These are phyloP conservation scores for Pelvicachromis taeniatus DNA, from an alignment of 2,113 vertebrate genomes.

Conservation along the genomic window DNA sequence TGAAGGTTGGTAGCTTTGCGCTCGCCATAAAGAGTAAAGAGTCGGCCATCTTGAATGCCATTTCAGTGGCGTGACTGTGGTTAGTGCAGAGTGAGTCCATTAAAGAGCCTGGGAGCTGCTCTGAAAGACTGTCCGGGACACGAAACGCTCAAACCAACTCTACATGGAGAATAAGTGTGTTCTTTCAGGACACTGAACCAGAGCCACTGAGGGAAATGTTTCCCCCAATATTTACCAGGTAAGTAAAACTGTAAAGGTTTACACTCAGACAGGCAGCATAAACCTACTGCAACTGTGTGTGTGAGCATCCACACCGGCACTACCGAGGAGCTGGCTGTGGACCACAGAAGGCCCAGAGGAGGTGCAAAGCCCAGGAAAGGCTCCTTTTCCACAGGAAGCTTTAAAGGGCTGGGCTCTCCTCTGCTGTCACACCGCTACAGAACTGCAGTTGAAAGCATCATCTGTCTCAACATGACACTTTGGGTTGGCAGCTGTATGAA, in stretches of 20 bases:
- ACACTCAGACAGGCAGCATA: background rate
- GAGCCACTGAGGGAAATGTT: no score
- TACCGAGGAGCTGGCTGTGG: rapidly evolving
- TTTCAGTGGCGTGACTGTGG: background rate
- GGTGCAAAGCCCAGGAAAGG: background rate
- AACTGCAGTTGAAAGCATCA: background rate
- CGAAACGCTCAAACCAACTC: background rate
- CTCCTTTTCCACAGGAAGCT: background rate
- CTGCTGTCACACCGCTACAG: background rate
- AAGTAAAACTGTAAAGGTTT: background rate
- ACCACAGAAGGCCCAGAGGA: background rate
- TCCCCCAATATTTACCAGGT: background rate
- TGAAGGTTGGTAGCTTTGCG: background rate
- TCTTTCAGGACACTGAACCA: background rate
- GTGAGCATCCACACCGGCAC: background rate
- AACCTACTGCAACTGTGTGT: background rate
- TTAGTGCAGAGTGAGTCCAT: background rate
- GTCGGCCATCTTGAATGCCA: background rate
- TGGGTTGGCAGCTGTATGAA: background rate
- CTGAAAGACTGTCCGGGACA: background rate
- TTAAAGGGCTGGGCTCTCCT: background rate
- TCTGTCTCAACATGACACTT: background rate
- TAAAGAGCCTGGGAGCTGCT: background rate
- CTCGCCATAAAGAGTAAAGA: background rate
- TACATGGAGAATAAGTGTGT: background rate